Base-by-base conservation (phyloP, 2,797 vertebrate species). In the Poecilia velifera region DNA sequence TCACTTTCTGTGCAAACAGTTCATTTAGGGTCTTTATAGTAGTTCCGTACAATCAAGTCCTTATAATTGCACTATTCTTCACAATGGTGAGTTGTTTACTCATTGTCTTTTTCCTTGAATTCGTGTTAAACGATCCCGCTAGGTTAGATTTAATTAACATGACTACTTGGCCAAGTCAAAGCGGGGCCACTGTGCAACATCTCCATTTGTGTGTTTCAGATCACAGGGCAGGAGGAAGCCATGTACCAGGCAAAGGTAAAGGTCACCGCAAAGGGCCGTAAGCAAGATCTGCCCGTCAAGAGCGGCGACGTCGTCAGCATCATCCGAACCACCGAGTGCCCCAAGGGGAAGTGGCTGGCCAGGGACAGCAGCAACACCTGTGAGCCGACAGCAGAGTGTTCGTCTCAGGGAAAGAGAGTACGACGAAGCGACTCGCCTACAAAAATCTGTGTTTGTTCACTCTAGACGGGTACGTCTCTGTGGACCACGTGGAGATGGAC, bases 271-370 rank as follows among this genome's bases (percentile, higher is more conserved):
- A 94, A 94, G 87, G 91, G 84, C 55, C 92, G 93, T 9, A 95
- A 95, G 91, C 83, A 92, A 5, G 76, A 82, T 22, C 92, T 91
- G 3, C 88, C 90, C 0, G 72, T 91, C 76, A 95, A 92, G 46
- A 91, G 62, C 5, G 95, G 96, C 0, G 92, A 97, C 28, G 45
- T 74, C 12, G 77, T 91, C 82, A 92, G 91, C 31, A 86, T 95
- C 83, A 93, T 95, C 83, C 93, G 93, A n/a, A 93, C 87, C 16
- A 91, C 89, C 72, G 91, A 91, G 25, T 94, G 88, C 72, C 95
- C 95, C 1, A 90, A 92, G 79, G 96, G 94, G 45, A 93, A 88
- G 73, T 95, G 95, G 93, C 93, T 96, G 87, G 94, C 94, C 78
- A 94, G 92, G 80, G 94, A 92, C 91, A 31, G 84, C 77, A 88